phyloP scores from a whole-genome alignment of 2,888 invertebrate genomes.

The Lithosia quadra region DNA sequence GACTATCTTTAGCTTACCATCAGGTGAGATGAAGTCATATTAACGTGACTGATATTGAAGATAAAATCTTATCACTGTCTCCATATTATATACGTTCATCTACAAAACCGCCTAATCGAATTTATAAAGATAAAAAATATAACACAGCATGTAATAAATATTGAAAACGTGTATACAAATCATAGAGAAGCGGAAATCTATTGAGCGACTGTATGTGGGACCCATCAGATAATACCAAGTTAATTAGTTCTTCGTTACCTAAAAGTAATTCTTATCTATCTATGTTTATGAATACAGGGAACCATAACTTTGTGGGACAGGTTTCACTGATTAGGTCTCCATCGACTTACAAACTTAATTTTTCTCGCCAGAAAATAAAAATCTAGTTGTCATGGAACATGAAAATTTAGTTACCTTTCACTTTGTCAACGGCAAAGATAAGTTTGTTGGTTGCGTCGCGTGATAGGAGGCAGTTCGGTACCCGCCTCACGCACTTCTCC shows the following conservation, averaged over 20 bases:
- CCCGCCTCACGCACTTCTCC: constrained; percentile 80
- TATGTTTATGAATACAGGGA: constrained; percentile 71
- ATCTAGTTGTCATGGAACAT: constrained; percentile 34
- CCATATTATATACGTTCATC: background rate
- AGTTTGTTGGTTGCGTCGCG: constrained; percentile 69
- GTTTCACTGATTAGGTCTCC: constrained; percentile 78
- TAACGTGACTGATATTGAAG: too few species aligned
- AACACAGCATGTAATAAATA: constrained; percentile 7
- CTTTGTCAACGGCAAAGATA: constrained; percentile 53
- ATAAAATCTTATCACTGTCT: too few species aligned
- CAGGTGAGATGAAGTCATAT: too few species aligned
- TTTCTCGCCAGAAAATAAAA: constrained; percentile 20
- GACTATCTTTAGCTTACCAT: too few species aligned
- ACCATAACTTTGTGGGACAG: constrained; percentile 76
- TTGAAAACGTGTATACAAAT: constrained; percentile 14
- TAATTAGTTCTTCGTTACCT: constrained; percentile 69
- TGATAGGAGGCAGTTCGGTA: constrained; percentile 73
- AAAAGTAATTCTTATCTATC: constrained; percentile 66
- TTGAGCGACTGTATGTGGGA: constrained; percentile 37
- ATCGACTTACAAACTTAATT: constrained; percentile 42
- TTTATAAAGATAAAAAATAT: constrained; percentile 1
- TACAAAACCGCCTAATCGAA: background rate
- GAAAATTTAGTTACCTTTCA: constrained; percentile 45
- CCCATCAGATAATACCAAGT: constrained; percentile 54
- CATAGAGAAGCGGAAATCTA: constrained; percentile 33